Base-by-base conservation (phyloP, 2,888 invertebrate species). In the Ryuthela nishihirai region DNA sequence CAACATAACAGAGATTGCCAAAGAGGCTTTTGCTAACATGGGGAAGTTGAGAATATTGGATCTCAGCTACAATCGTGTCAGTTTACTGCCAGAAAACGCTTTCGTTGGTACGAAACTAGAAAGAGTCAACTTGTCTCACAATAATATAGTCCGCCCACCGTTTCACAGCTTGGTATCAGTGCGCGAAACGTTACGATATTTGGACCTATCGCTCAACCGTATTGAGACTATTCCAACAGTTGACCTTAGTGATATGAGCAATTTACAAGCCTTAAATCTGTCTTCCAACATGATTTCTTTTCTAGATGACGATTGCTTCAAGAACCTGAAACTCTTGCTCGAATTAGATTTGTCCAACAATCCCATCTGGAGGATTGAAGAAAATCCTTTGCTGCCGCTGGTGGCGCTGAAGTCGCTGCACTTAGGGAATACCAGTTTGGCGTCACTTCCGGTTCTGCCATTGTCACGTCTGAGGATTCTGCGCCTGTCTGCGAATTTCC, bases 201-300 rank as follows among this genome's bases (percentile, higher is more conserved):
- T 91, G 49, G 88, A 91, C 72, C 75, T 91, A n/a, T 86, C 87
- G 36, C 81, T 80, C 67, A 92, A 92, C 72, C 77, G 79, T 32
- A 81, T 92, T 62, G 81, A 83, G 23, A 85, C 86, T 71, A 75
- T 92, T 66, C 84, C 88, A 59, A 17, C 41, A 1, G 45, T 44
- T 15, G 40, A 32, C 21, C 73, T 90, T 89, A 75, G 83, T 83
- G 44, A 85, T 85, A 73, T 67, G 12, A 48, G 49, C 20, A 65
- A 65, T 73, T 73, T 91, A 61, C 81, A 83, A 64, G 80, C 81
- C 73, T 76, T 92, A 47, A 87, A 90, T 72, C 79, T 92, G 65
- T 84, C 87, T 66, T 80, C 80, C 67, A 73, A 73, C 62, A 65
- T 68, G 38, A 67, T 72, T 23, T 60, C 65, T 26, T 67, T 67